Conservation (phyloP, 2,113 vertebrate species). For the Marcusenius ussheri region DNA sequence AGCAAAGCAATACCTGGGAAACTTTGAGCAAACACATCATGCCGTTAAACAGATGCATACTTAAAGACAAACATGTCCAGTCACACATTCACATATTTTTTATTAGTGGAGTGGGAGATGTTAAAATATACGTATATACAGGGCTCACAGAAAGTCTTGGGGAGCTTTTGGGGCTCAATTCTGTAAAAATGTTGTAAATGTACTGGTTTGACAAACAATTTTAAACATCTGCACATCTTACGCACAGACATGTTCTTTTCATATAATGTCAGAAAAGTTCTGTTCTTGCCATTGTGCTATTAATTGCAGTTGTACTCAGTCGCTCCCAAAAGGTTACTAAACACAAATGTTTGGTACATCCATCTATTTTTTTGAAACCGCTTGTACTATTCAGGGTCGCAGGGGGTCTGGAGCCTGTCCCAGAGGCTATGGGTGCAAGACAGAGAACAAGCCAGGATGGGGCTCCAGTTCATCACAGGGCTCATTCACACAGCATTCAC, state of each 20-base stretch:
- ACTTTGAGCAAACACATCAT: background rate
- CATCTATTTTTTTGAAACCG: background rate
- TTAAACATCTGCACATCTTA: background rate
- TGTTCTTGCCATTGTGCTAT: background rate
- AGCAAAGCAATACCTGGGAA: background rate
- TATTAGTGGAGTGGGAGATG: background rate
- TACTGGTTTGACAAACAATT: background rate
- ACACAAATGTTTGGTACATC: background rate
- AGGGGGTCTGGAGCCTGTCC: background rate
- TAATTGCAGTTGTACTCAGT: background rate
- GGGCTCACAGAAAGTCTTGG: background rate
- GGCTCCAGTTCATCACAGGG: background rate
- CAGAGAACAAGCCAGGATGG: background rate
- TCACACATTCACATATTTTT: background rate
- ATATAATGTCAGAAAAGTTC: background rate
- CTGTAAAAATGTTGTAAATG: background rate
- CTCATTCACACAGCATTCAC: too few species aligned
- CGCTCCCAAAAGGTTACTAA: background rate
- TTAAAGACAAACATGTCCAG: background rate
- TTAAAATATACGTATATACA: background rate
- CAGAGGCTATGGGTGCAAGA: background rate
- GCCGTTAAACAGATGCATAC: background rate
- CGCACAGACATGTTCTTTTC: background rate
- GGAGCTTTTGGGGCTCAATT: background rate
- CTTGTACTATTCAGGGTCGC: background rate